Base-by-base conservation (phyloP, 2,113 vertebrate genomes). In the Lethenteron reissneri region DNA sequence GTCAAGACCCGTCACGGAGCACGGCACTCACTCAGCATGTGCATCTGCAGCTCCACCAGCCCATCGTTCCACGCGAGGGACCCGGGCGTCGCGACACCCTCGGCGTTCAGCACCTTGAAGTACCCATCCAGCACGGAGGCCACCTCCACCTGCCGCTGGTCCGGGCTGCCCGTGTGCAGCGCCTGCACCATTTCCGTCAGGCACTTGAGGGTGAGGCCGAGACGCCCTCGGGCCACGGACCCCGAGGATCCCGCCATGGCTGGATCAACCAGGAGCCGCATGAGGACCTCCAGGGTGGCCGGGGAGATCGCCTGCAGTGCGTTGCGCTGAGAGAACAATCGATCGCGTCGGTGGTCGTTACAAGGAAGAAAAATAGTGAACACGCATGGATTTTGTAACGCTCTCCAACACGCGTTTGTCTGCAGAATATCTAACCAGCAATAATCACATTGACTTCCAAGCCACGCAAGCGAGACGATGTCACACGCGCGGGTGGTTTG, bases 81-180 rank as follows among this genome's bases (percentile, higher is more conserved):
- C 56, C 80, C 74, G 4, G 58, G 75, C 75, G 88, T 83, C 73
- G 73, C 56, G 9, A 87, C 83, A 11, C 87, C 89, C 79, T 89
- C 86, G 1, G 87, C 83, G 73, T 97, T 97, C 70, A 97, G 86
- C 70, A 95, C 80, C 73, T 82, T 83, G 77, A 97, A 96, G 79
- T 84, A 97, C 70, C 83, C 82, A 6, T 89, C 87, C 57, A 97
- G 83, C 68, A 95, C 81, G 1, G 77, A 73, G 11, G 82, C 81
- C 79, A 95, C 84, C 41, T 89, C 86, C 56, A 87, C 79, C 12
- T 83, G 84, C 8, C 90, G 80, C 57, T 84, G 80, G 0, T 78
- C 78, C 0, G 86, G 80, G 57, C 83, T 89, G 81, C 88, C 84
- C 75, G 82, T 72, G 57, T 97, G 90, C 72, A 97, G 80, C 56